Conservation (phyloP, 2,888 invertebrate species). For the Eugnorisma glareosa region DNA sequence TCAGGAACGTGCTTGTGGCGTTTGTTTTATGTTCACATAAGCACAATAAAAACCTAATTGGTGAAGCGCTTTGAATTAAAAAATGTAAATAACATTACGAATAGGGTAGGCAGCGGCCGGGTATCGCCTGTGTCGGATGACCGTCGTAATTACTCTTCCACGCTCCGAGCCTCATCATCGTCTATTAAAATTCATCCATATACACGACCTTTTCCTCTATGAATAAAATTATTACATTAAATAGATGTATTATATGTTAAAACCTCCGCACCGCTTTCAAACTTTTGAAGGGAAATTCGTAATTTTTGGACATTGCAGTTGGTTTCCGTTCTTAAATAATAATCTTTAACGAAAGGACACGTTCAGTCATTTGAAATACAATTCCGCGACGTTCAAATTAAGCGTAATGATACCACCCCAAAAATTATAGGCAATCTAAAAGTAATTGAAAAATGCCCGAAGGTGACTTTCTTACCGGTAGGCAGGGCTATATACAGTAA, state of each 20-base stretch:
- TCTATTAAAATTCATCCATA: constrained; percentile 86
- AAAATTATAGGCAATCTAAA: constrained; percentile 56
- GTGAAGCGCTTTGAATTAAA: constrained; percentile 62
- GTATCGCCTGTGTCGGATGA: constrained; percentile 70
- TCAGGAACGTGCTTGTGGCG: constrained; percentile 49
- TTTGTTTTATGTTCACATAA: constrained; percentile 61
- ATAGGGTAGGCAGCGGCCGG: constrained; percentile 52
- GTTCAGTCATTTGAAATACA: constrained; percentile 9
- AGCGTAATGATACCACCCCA: constrained; percentile 7
- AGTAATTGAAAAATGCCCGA: constrained; percentile 65
- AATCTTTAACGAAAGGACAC: constrained; percentile 15
- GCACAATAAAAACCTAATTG: constrained; percentile 67
- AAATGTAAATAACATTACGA: constrained; percentile 68
- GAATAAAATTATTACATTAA: constrained; percentile 79
- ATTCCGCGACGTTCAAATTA: constrained; percentile 44
- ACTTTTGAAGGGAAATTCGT: constrained; percentile 2
- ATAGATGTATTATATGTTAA: constrained; percentile 62
- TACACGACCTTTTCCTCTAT: constrained; percentile 79
- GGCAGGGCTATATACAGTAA: constrained; percentile 70
- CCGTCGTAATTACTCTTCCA: constrained; percentile 79
- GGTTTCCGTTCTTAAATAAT: background rate
- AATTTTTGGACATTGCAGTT: background rate
- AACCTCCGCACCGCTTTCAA: constrained; percentile 15
- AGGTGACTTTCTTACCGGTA: constrained; percentile 72
- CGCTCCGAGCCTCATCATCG: constrained; percentile 79